Conservation (phyloP, 2,888 invertebrate genomes). For the Sisyra nigra region DNA sequence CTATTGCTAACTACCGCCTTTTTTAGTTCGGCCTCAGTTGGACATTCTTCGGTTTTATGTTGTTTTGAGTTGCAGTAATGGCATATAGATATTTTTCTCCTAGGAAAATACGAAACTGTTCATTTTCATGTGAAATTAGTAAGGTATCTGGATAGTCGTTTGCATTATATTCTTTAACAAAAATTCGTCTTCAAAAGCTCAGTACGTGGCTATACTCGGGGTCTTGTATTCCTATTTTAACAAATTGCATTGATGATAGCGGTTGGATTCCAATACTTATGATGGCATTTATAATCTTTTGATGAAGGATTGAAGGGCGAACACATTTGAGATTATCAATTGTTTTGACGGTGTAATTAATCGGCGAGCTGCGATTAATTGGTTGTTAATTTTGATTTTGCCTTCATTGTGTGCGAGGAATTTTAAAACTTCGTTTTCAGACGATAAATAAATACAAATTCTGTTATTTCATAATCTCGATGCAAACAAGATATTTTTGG, state of each 20-base stretch:
- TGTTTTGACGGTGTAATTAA: constrained; percentile 9
- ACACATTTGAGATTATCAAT: constrained; percentile 10
- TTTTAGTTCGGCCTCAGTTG: too few species aligned
- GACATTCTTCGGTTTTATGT: constrained; percentile 2
- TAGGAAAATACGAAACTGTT: constrained; percentile 7
- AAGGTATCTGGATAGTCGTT: constrained; percentile 9
- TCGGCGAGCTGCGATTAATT: constrained; percentile 10
- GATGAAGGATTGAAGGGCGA: constrained; percentile 13
- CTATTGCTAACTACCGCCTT: too few species aligned
- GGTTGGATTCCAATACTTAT: constrained; percentile 9
- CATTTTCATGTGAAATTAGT: constrained; percentile 8
- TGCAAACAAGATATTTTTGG: constrained; percentile 11
- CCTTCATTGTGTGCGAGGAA: constrained; percentile 11
- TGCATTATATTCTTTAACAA: constrained; percentile 12
- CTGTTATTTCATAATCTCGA: constrained; percentile 14
- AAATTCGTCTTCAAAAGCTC: constrained; percentile 13
- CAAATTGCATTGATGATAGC: constrained; percentile 11
- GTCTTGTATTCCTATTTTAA: constrained; percentile 11
- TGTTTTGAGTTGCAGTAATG: constrained; percentile 3
- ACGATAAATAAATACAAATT: constrained; percentile 10
- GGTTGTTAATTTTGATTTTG: constrained; percentile 10
- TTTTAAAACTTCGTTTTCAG: background rate
- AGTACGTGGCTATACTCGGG: constrained; percentile 10
- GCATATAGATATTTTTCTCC: constrained; percentile 7
- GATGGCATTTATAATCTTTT: constrained; percentile 10